Conservation (phyloP, 2,797 vertebrate species). For the Lepidocolaptes lacrymiger region DNA sequence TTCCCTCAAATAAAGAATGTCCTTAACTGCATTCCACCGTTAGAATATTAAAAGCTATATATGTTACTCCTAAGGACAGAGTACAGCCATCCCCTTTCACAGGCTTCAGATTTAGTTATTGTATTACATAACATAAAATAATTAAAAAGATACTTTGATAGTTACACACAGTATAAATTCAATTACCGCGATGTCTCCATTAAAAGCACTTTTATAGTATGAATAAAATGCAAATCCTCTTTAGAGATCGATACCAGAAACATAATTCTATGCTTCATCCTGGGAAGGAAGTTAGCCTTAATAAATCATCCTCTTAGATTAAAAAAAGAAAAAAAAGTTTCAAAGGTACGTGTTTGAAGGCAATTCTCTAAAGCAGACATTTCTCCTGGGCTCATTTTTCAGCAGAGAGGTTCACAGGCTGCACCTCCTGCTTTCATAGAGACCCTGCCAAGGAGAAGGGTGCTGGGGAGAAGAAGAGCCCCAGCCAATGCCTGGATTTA, state of each 20-base stretch:
- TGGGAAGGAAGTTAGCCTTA: slow-evolving; percentile 76
- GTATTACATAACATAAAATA: slow-evolving; percentile 80
- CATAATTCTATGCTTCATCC: slow-evolving; percentile 79
- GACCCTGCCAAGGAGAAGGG: background rate
- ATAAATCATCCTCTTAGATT: slow-evolving; percentile 75
- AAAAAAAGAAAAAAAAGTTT: slow-evolving; percentile 37
- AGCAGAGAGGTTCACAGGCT: background rate
- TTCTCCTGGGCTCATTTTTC: slow-evolving; percentile 37
- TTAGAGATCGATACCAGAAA: slow-evolving; percentile 81
- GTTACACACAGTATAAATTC: slow-evolving; percentile 83
- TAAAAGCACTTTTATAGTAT: slow-evolving; percentile 83
- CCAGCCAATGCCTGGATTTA: background rate
- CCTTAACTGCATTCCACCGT: slow-evolving; percentile 75
- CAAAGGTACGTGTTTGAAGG: slow-evolving; percentile 51
- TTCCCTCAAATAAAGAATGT: slow-evolving; percentile 73
- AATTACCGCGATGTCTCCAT: slow-evolving; percentile 82
- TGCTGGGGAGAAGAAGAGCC: background rate
- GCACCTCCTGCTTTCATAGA: background rate
- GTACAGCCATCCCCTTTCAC: slow-evolving; percentile 70
- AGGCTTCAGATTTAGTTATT: slow-evolving; percentile 79
- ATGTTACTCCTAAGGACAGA: slow-evolving; percentile 73
- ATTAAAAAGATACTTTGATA: slow-evolving; percentile 80
- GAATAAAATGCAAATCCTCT: slow-evolving; percentile 85
- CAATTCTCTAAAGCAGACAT: slow-evolving; percentile 50
- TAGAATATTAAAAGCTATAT: slow-evolving; percentile 79